Evolutionary conservation across 2,113 vertebrate species (phyloP).

Genomic region (Oryzias celebensis): DNA sequence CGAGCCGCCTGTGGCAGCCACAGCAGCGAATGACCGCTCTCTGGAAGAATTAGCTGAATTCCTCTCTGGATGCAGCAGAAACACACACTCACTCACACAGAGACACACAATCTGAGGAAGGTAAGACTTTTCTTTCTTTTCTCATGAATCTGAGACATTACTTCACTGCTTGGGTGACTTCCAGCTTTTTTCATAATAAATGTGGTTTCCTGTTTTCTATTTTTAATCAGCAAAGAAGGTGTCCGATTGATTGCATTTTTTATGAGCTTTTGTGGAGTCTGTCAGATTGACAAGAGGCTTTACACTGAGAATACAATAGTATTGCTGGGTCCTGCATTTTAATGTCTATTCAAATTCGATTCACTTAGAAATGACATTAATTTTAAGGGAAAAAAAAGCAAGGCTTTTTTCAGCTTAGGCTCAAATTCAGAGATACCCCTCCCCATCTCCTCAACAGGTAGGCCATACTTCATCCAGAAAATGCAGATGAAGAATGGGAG

Average conservation of each 20-base stretch:
- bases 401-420: neutral
- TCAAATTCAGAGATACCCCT: neutral
- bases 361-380: neutral
- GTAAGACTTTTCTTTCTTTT: conserved; percentile 39
- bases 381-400: neutral
- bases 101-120: conserved; percentile 14
- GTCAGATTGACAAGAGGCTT: too few species aligned
- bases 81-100: neutral
- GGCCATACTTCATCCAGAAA: neutral
- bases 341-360: conserved; percentile 7
- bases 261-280: neutral
- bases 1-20: conserved; percentile 7
- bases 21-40: conserved; percentile 6
- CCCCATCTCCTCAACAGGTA: conserved; percentile 24
- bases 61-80: conserved; percentile 2
- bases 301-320: too few species aligned
- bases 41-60: conserved; percentile 21
- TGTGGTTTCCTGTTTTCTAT: neutral
- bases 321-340: neutral
- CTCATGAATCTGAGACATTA: conserved; percentile 1
- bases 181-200: conserved; percentile 14
- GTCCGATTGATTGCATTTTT: conserved; percentile 2
- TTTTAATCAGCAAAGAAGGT: neutral
- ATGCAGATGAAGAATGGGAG: neutral
- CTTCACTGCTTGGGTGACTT: conserved; percentile 21